Percentiles rank a stretch among this genome's conserved stretches.
phyloP scores from a whole-genome alignment of 1,140 invertebrate species.

The Laupala kohalensis region DNA sequence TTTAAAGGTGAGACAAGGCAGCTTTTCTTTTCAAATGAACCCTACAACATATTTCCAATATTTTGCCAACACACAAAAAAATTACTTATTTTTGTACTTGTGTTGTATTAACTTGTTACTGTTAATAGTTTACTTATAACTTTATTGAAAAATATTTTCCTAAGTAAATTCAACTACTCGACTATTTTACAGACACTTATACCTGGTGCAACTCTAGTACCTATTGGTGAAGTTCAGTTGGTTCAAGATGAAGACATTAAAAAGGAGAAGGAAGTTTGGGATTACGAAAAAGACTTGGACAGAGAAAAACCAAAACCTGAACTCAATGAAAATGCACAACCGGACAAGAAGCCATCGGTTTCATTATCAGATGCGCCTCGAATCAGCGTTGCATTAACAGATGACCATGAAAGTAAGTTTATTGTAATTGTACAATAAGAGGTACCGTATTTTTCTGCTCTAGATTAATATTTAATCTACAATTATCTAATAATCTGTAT shows the following conservation, averaged over 20 bases:
- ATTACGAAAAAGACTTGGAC: not conserved
- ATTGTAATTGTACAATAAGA: not conserved
- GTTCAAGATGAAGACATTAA: slow-evolving; percentile 32
- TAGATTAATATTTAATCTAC: too few species aligned
- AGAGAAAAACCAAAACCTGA: slow-evolving; percentile 2
- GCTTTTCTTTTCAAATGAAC: too few species aligned
- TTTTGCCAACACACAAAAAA: too few species aligned
- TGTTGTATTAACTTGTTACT: not conserved
- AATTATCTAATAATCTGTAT: too few species aligned
- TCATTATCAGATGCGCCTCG: slow-evolving; percentile 2
- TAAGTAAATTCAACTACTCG: not conserved
- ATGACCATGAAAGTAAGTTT: slow-evolving; percentile 3
- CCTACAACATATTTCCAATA: too few species aligned
- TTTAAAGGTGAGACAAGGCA: slow-evolving; percentile 33
- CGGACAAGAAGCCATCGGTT: slow-evolving; percentile 18
- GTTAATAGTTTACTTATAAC: slow-evolving; percentile 2
- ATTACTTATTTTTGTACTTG: not conserved
- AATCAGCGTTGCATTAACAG: slow-evolving; percentile 6
- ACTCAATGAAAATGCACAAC: slow-evolving; percentile 19
- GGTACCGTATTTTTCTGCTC: too few species aligned
- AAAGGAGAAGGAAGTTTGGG: slow-evolving; percentile 9
- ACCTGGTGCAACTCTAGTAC: slow-evolving; percentile 38
- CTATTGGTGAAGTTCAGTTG: slow-evolving; percentile 33
- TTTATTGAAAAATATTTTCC: not conserved
- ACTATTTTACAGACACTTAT: slow-evolving; percentile 32